These are phyloP conservation scores for Ophioninae sp. DNA, from an alignment of 2,888 invertebrate species.

Conservation along the genomic window DNA sequence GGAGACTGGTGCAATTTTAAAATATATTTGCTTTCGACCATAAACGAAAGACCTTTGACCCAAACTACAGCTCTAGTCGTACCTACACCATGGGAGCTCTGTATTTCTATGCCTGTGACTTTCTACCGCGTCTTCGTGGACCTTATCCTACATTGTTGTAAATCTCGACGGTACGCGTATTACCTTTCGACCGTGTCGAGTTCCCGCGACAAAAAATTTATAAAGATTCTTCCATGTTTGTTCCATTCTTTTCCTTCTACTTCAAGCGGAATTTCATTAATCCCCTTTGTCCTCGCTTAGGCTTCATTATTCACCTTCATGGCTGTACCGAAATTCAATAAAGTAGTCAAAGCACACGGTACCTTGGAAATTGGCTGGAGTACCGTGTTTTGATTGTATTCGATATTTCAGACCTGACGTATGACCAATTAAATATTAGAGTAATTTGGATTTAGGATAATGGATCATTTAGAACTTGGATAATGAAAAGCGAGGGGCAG, in stretches of 20 bases:
- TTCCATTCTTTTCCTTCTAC: conserved; percentile 14
- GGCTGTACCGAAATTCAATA: not conserved
- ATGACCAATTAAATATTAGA: too few relatives aligned
- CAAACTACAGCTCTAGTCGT: too few relatives aligned
- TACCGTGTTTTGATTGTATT: too few relatives aligned
- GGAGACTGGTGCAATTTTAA: not conserved
- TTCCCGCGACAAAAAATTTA: conserved; percentile 59
- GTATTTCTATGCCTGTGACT: not conserved
- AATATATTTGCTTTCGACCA: too few relatives aligned
- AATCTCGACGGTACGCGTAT: conserved; percentile 60
- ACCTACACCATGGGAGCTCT: too few relatives aligned
- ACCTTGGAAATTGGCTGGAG: not conserved
- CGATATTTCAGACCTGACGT: too few relatives aligned
- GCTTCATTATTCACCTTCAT: not conserved
- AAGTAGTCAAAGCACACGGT: not conserved
- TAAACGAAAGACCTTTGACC: too few relatives aligned
- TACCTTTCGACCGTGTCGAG: conserved; percentile 42
- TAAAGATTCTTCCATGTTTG: conserved; percentile 29
- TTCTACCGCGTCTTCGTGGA: conserved; percentile 32
- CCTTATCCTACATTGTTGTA: conserved; percentile 45
- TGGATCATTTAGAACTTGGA: too few relatives aligned
- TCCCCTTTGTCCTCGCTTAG: conserved; percentile 12
- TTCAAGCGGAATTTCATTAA: not conserved
- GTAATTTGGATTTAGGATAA: too few relatives aligned
- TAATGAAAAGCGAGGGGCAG: too few relatives aligned